Conservation (phyloP, 2,113 vertebrate species). For the Procavia capensis region DNA sequence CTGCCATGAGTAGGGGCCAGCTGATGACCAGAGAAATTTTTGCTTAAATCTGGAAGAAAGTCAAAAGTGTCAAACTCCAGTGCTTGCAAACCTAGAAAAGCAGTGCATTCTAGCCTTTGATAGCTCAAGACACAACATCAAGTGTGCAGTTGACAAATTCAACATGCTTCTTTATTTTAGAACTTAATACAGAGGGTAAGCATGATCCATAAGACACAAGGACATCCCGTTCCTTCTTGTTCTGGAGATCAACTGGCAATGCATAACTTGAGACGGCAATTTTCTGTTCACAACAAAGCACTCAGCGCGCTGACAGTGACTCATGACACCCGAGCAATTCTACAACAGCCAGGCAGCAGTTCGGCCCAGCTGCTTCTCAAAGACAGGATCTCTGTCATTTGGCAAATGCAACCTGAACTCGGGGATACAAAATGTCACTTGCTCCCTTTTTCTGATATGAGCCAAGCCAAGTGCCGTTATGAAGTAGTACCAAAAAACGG, state of each 20-base stretch:
- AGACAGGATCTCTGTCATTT: not conserved
- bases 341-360: not conserved
- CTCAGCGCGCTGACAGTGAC: constrained; percentile 1
- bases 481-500: not conserved
- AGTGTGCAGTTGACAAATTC: not conserved
- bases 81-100: not conserved
- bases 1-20: not conserved
- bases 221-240: not conserved
- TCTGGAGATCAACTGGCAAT: not conserved
- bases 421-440: not conserved
- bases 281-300: constrained; percentile 3
- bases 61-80: not conserved
- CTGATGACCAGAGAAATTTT: not conserved
- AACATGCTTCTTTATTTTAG: not conserved
- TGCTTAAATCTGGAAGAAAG: not conserved
- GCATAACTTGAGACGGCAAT: constrained; percentile 33
- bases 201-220: not conserved
- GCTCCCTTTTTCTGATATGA: not conserved
- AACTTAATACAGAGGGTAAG: not conserved
- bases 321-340: constrained; percentile 3
- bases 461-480: too few species aligned
- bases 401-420: constrained; percentile 37
- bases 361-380: constrained; percentile 28
- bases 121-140: not conserved
- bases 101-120: not conserved